Percentiles rank a stretch among this genome's conserved stretches.
phyloP scores from a whole-genome alignment of 2,797 vertebrate genomes.

The Rhynchotus rufescens region DNA sequence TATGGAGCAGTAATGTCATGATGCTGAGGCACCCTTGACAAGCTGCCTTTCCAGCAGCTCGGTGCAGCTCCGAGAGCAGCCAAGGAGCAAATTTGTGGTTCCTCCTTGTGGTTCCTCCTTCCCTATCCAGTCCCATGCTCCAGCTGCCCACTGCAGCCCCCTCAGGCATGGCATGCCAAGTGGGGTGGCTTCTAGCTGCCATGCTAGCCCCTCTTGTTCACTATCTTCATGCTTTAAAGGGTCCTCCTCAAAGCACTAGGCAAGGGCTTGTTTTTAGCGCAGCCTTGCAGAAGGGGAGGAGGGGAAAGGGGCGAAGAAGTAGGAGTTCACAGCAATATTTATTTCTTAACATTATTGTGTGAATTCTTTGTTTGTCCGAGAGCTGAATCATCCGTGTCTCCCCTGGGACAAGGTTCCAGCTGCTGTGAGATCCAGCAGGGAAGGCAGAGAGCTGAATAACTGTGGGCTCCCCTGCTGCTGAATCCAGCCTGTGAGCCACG shows the following conservation, averaged over 20 bases:
- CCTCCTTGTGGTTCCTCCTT: background rate
- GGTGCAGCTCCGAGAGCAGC: background rate
- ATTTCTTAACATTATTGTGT: slow-evolving; percentile 41
- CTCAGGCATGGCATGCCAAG: background rate
- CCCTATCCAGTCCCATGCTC: background rate
- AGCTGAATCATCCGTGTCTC: background rate
- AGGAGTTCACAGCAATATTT: slow-evolving; percentile 39
- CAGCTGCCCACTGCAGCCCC: background rate
- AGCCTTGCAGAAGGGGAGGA: background rate
- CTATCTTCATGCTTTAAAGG: background rate
- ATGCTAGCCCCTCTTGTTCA: rapidly evolving
- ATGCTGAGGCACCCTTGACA: background rate
- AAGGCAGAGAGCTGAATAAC: slow-evolving; percentile 49
- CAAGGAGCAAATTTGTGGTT: background rate
- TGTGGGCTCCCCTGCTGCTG: background rate
- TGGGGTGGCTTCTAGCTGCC: background rate
- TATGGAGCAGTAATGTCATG: background rate
- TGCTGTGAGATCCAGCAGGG: background rate
- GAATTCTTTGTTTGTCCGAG: slow-evolving; percentile 61
- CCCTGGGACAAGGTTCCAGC: slow-evolving; percentile 40
- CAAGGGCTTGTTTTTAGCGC: background rate
- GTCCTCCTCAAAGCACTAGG: background rate
- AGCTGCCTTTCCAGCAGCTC: rapidly evolving
- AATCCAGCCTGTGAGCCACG: background rate
- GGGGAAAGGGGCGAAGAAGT: slow-evolving; percentile 31